phyloP scores from a whole-genome alignment of 2,797 vertebrate species.

The Sebastes aleutianus region DNA sequence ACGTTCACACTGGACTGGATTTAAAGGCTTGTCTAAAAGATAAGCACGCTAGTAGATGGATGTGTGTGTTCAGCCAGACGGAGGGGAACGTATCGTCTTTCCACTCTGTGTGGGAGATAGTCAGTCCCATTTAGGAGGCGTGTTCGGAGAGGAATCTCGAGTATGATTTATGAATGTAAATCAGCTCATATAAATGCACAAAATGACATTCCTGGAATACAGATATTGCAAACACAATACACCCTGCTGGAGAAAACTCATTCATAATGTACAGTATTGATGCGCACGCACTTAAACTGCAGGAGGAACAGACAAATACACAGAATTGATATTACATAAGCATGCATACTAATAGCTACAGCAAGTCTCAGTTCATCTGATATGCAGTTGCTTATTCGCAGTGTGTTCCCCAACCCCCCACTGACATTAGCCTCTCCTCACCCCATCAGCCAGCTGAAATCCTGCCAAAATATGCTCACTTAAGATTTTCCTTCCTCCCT shows the following conservation, averaged over 20 bases:
- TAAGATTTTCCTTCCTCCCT: conserved; percentile 50
- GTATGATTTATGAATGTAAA: conserved; percentile 33
- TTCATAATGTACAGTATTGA: background rate
- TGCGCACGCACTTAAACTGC: background rate
- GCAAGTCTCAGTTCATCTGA: conserved; percentile 37
- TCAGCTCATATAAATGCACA: conserved; percentile 1
- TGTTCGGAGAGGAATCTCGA: conserved; percentile 1
- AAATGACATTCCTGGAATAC: background rate
- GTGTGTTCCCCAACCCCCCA: conserved; percentile 49
- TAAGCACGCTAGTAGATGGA: conserved; percentile 4
- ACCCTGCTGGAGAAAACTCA: background rate
- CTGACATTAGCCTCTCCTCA: conserved; percentile 64
- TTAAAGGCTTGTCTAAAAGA: conserved; percentile 1
- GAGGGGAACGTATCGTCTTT: background rate
- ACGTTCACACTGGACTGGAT: conserved; percentile 5
- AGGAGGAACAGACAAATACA: background rate
- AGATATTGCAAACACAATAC: background rate
- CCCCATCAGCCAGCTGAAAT: conserved; percentile 67
- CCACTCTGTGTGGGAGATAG: background rate
- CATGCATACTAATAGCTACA: conserved; percentile 11
- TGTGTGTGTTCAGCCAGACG: conserved; percentile 6
- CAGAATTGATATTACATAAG: conserved; percentile 6
- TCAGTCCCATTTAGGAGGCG: conserved; percentile 1
- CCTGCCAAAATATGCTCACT: conserved; percentile 71
- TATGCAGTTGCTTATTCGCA: conserved; percentile 38